phyloP scores from a whole-genome alignment of 53 echinoderm and acorn worm species.

The Crossaster papposus region DNA sequence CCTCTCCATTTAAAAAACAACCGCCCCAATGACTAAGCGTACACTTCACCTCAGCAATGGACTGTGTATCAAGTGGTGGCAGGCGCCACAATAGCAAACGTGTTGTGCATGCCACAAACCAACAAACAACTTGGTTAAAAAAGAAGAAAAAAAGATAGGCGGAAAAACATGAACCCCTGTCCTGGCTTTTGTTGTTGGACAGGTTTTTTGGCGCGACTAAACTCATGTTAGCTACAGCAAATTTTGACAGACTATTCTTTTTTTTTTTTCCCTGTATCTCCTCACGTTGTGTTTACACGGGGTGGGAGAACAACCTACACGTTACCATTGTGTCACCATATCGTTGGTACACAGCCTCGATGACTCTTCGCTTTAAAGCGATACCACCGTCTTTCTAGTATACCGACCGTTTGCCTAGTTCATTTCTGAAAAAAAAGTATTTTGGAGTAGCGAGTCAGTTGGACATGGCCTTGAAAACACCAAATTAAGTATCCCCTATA shows the following conservation, averaged over 20 bases:
- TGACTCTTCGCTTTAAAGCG: constrained; percentile 40
- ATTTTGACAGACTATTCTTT: constrained; percentile 9
- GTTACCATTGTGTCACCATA: constrained; percentile 23
- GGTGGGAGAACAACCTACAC: constrained; percentile 41
- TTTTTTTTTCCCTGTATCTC: constrained; percentile 1
- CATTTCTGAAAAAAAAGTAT: not conserved
- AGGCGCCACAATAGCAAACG: constrained; percentile 26
- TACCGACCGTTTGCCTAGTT: not conserved
- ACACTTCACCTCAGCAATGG: constrained; percentile 14
- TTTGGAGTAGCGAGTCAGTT: not conserved
- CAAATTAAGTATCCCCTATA: too few species aligned
- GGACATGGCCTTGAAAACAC: too few species aligned
- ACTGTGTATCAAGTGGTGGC: constrained; percentile 37
- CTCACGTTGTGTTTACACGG: constrained; percentile 15
- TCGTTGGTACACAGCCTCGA: constrained; percentile 37
- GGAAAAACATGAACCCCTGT: not conserved
- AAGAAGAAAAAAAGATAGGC: not conserved
- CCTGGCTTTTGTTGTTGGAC: constrained; percentile 48
- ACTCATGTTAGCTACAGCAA: constrained; percentile 44
- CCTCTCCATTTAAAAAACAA: constrained; percentile 2
- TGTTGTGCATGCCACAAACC: constrained; percentile 11
- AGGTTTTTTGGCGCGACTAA: constrained; percentile 32
- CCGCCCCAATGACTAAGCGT: not conserved
- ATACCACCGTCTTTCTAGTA: constrained; percentile 4
- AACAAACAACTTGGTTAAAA: constrained; percentile 23